Evolutionary conservation across 2,888 invertebrate species (phyloP).

Genomic region (Magallana nippona): DNA sequence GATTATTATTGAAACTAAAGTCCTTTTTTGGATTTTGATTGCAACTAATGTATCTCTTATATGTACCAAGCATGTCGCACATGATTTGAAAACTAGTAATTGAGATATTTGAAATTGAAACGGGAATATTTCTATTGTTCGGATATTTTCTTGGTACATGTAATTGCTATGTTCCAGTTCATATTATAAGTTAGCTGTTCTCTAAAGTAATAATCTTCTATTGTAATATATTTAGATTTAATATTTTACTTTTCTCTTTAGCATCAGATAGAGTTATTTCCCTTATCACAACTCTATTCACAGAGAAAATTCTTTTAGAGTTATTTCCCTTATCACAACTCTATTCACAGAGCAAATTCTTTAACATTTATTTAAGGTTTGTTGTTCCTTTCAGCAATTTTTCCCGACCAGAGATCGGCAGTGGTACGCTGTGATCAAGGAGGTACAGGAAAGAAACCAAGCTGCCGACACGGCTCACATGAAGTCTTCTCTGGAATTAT

Average conservation of each 20-base stretch:
- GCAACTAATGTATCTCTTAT: too few species aligned
- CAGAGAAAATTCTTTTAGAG: neutral
- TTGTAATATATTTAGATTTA: too few species aligned
- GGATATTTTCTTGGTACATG: too few species aligned
- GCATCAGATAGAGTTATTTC: too few species aligned
- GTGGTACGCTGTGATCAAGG: conserved; percentile 64
- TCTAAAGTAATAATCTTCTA: too few species aligned
- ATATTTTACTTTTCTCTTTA: too few species aligned
- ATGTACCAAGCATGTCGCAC: too few species aligned
- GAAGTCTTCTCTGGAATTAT: conserved; percentile 49
- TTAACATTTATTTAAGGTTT: neutral
- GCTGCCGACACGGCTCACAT: conserved; percentile 35
- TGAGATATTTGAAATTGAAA: too few species aligned
- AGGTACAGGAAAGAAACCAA: conserved; percentile 59
- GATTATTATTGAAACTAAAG: too few species aligned
- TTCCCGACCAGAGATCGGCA: conserved; percentile 66
- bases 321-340: neutral
- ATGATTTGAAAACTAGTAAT: too few species aligned
- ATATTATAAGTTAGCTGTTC: conserved; percentile 5
- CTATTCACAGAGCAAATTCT: neutral
- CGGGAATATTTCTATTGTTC: too few species aligned
- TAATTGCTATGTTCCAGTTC: neutral
- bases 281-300: conserved; percentile 2
- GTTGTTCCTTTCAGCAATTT: conserved; percentile 64
- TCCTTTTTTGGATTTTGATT: too few species aligned